Conservation (phyloP, 2,797 vertebrate genomes). For the Tiaroga cobitis region DNA sequence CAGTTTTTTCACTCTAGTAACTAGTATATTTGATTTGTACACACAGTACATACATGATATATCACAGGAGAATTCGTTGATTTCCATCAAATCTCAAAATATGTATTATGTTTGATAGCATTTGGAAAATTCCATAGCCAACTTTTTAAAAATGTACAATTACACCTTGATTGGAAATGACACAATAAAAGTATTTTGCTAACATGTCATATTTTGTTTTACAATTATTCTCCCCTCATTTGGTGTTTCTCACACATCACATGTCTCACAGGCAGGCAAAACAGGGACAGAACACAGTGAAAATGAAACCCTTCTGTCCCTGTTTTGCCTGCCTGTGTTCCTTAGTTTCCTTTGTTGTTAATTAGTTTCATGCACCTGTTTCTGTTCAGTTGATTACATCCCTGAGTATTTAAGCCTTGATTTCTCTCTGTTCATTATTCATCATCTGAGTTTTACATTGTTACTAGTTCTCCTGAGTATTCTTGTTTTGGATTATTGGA, state of each 20-base stretch:
- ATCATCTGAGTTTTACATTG: no score
- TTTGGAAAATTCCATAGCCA: neutral
- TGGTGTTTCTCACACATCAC: neutral
- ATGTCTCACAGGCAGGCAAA: no score
- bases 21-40: neutral
- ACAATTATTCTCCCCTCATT: neutral
- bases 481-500: no score
- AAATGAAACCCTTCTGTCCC: no score
- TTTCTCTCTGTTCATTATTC: no score
- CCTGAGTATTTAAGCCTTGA: no score
- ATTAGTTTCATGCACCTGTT: no score
- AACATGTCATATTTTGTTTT: neutral
- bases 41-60: neutral
- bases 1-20: neutral
- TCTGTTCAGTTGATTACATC: no score
- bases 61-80: neutral
- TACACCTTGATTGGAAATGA: neutral
- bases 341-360: no score
- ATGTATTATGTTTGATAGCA: neutral
- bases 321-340: no score
- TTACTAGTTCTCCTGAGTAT: no score
- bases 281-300: no score
- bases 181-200: neutral
- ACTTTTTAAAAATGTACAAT: neutral
- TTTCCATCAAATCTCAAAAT: neutral